phyloP scores from a whole-genome alignment of 2,797 vertebrate species.

The Ctenosaura bakeri region DNA sequence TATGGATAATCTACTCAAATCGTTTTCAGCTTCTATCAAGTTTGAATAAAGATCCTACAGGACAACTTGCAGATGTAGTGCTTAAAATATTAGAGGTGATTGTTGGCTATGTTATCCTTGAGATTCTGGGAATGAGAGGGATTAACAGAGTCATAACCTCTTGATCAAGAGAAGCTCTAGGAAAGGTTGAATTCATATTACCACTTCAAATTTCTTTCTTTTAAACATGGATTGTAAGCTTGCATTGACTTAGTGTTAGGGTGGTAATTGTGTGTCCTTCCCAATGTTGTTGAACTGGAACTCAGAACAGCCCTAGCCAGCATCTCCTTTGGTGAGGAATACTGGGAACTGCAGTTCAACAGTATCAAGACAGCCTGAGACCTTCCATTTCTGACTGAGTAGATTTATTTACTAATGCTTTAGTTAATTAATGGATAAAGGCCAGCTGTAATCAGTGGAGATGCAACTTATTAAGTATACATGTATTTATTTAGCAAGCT shows the following conservation, averaged over 20 bases:
- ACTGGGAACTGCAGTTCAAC: too few relatives aligned
- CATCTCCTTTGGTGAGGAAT: too few relatives aligned
- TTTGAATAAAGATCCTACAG: neutral
- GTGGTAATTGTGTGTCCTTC: too few relatives aligned
- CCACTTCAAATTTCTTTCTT: neutral
- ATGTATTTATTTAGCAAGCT: neutral
- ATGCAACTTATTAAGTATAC: neutral
- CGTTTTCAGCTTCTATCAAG: neutral
- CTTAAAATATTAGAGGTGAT: neutral
- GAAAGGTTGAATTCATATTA: neutral
- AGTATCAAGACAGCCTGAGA: too few relatives aligned
- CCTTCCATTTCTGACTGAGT: neutral
- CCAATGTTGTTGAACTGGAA: too few relatives aligned
- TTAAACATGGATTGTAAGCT: neutral
- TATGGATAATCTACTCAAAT: conserved; percentile 12
- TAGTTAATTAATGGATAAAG: neutral
- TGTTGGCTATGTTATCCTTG: neutral
- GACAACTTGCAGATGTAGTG: neutral
- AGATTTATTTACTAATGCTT: neutral
- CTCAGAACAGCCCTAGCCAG: too few relatives aligned
- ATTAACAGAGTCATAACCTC: neutral
- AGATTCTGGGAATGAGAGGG: neutral
- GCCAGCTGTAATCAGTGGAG: neutral
- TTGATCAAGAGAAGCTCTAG: neutral
- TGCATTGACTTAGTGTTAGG: neutral